Conservation (phyloP, 2,797 vertebrate genomes). For the Borostomias antarcticus region DNA sequence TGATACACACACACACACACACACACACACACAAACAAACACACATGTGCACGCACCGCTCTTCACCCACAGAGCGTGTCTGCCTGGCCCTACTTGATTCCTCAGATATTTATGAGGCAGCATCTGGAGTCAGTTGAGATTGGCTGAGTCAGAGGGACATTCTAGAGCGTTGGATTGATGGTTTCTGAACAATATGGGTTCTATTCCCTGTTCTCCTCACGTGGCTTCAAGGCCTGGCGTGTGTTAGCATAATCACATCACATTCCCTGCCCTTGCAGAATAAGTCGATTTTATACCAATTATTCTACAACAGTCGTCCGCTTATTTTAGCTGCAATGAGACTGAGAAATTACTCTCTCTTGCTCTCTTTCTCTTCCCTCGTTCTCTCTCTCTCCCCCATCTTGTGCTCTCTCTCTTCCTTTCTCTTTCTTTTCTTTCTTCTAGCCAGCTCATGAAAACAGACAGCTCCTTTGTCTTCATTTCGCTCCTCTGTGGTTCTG, state of each 20-base stretch:
- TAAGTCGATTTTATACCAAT: constrained; percentile 21
- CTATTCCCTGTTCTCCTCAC: constrained; percentile 9
- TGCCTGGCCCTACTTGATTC: constrained; percentile 32
- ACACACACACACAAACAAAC: neutral
- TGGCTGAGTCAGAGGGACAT: constrained; percentile 36
- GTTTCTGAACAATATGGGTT: constrained; percentile 42
- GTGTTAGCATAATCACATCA: constrained; percentile 5
- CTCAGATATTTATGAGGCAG: constrained; percentile 39
- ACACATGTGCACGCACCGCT: neutral
- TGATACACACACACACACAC: neutral
- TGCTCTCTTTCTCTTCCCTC: neutral
- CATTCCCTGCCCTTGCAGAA: neutral
- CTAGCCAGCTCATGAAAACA: neutral
- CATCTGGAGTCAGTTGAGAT: constrained; percentile 22
- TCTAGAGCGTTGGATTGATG: constrained; percentile 35
- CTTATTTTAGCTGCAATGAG: constrained; percentile 53
- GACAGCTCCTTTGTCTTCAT: neutral
- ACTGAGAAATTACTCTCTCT: constrained; percentile 48
- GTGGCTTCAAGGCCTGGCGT: neutral
- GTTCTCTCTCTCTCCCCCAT: neutral
- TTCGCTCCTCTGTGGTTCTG: neutral
- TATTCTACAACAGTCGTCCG: constrained; percentile 38
- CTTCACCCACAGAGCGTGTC: constrained; percentile 10
- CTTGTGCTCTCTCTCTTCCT: constrained; percentile 6
- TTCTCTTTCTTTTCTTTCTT: neutral